Base-by-base conservation (phyloP, 2,797 vertebrate genomes). In the Schizopygopsis malacanthus region DNA sequence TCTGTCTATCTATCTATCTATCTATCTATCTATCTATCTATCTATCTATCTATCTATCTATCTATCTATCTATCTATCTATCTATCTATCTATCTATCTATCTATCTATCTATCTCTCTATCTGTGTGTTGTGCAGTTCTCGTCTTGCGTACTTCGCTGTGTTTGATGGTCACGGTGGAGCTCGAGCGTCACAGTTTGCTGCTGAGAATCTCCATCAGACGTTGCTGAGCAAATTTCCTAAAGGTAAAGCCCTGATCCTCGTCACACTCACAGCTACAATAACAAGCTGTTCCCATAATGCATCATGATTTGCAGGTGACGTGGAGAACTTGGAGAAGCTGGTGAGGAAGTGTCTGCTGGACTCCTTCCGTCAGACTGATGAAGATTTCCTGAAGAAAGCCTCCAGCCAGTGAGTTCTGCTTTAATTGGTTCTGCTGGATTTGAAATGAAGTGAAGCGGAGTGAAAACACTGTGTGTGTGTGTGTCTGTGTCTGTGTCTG, bases 311-410 rank as follows among this genome's bases (percentile, higher is more conserved):
- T 59, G 2, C 87, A 99, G 98, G 97, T 85, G 96, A 97, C 0
- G 91, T 93, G 0, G 95, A 94, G 83, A 97, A 96, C 0, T 89
- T 97, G 82, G 98, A 99, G 91, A 97, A 97, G 89, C 95, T 97
- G 6, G 95, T 99, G n/a, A 97, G 95, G 92, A 97, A 96, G 88
- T 98, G 97, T 92, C 95, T 99, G 52, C 86, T 98, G 87, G 98
- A 99, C 88, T 95, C 97, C 0, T 99, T 99, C 84, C 95, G 96
- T 47, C 97, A 98, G 76, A 99, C 98, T 0, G 98, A 99, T 10
- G 98, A 99, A 37, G 98, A 98, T 73, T 99, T 99, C 86, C 95
- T 99, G 72, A 99, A 95, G 91, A 98, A 97, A 89, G 98, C 98
- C 1, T 98, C 98, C 16, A 98, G 97, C 93, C 98, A 99, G 98